These are phyloP conservation scores for Nebria salina DNA, from an alignment of 2,888 invertebrate genomes.

Conservation along the genomic window DNA sequence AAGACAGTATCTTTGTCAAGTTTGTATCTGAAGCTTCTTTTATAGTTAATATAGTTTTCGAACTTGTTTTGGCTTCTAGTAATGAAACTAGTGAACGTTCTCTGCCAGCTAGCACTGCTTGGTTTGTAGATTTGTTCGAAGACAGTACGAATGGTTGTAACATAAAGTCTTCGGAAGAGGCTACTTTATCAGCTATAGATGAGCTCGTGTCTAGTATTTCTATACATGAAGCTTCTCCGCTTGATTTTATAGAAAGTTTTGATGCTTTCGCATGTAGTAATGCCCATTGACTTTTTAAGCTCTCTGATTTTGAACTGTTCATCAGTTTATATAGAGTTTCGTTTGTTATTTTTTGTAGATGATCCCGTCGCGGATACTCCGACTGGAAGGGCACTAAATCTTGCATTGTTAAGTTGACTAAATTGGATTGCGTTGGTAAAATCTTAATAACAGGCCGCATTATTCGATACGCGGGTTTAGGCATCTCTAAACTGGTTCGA, in stretches of 20 bases:
- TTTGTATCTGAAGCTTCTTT: too few relatives aligned
- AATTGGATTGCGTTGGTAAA: neutral
- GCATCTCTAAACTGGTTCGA: constrained; percentile 6
- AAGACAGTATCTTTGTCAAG: neutral
- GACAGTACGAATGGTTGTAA: neutral
- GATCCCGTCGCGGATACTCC: constrained; percentile 29
- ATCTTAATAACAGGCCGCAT: constrained; percentile 14
- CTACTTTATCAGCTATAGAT: neutral
- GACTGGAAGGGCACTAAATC: constrained; percentile 26
- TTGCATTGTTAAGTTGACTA: constrained; percentile 3
- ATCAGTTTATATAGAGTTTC: neutral
- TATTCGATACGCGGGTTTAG: neutral
- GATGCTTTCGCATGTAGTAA: neutral
- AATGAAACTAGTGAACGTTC: neutral
- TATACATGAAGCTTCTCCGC: neutral
- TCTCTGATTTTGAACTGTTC: neutral
- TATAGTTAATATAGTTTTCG: neutral
- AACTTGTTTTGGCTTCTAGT: neutral
- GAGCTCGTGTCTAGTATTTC: neutral
- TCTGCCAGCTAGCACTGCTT: neutral
- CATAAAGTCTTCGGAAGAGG: neutral
- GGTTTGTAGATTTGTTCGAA: neutral
- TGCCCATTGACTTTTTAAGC: neutral
- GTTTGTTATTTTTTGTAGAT: neutral
- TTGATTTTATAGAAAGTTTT: neutral